Conservation (phyloP, 2,113 vertebrate species). For the Chascanopsetta lugubris region DNA sequence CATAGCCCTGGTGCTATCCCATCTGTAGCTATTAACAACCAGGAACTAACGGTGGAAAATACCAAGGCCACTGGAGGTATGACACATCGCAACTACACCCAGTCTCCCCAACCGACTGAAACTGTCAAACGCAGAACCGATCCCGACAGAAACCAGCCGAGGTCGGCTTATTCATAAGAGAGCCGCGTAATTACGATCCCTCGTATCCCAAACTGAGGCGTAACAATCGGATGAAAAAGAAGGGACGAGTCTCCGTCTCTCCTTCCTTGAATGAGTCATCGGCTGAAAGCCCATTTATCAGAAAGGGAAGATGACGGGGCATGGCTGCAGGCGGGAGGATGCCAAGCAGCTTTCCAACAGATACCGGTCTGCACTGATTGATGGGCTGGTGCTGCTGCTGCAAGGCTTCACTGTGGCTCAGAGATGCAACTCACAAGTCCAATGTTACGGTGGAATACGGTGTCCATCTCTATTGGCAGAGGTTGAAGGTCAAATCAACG, state of each 20-base stretch:
- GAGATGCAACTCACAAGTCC: too few relatives aligned
- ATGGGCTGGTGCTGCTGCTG: constrained; percentile 18
- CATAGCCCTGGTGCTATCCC: too few relatives aligned
- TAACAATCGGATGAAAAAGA: not conserved
- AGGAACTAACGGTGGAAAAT: too few relatives aligned
- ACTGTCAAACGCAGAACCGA: not conserved
- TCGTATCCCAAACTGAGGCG: too few relatives aligned
- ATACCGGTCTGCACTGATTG: constrained; percentile 1
- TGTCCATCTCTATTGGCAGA: too few relatives aligned
- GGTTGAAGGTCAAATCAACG: too few relatives aligned
- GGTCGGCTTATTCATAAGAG: not conserved
- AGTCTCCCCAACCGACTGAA: too few relatives aligned
- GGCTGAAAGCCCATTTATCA: not conserved
- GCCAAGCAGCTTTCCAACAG: constrained; percentile 1
- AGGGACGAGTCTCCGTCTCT: not conserved
- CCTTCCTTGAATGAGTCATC: constrained; percentile 22
- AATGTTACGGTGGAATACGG: too few relatives aligned
- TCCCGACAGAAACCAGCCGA: not conserved
- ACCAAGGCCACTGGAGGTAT: too few relatives aligned
- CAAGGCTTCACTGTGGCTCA: not conserved
- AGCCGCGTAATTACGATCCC: too few relatives aligned
- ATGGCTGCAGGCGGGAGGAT: not conserved
- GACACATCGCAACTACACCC: too few relatives aligned
- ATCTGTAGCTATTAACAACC: too few relatives aligned
- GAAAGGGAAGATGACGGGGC: not conserved